Base-by-base conservation (phyloP, 2,888 invertebrate species). In the Folsomia manolachei region DNA sequence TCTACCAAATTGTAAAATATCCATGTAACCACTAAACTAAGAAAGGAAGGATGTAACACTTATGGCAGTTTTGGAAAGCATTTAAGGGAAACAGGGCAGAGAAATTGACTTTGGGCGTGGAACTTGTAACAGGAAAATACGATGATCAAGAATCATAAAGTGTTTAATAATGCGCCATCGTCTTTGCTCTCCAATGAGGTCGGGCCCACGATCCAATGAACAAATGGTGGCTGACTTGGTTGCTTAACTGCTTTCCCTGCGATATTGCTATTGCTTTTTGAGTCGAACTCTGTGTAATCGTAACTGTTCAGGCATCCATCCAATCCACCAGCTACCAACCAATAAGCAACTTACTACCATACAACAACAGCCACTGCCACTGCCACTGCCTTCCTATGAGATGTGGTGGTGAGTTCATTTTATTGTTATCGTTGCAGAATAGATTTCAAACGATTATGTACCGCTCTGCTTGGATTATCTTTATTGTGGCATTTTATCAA, bases 101-200 rank as follows among this genome's bases (percentile, higher is more conserved):
- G 25, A 62, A 66, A 66, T 66, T 66, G 65, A 66, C 65, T 66
- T 52, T 39, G 65, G 52, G 65, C 52, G 52, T 66, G 52, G 65
- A 64, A 64, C 27, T 64, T 64, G 64, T 27, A 64, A 64, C 27
- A 64, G 64, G 64, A 66, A 66, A 66, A 66, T 52, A 66, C 65
- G 65, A 66, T 66, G 65, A 66, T 66, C 65, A 66, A 23, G 65
- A 39, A 66, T 66, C 65, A 66, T 66, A 66, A 66, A 66, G 65
- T 66, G 65, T 66, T 66, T 66, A 66, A 66, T 66, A 66, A 66
- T 66, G 70, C 71, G 68, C 74, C 70, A 27, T 27, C 61, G 56
- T 56, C 53, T 68, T 68, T 56, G 64, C 64, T 69, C 51, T 53
- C 62, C 26, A 9, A 26, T 19, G n/a, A 65, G 39, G 39, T 27